Evolutionary conservation across 2,797 vertebrate species (phyloP).

Genomic region (Kryptolebias ocellatus): DNA sequence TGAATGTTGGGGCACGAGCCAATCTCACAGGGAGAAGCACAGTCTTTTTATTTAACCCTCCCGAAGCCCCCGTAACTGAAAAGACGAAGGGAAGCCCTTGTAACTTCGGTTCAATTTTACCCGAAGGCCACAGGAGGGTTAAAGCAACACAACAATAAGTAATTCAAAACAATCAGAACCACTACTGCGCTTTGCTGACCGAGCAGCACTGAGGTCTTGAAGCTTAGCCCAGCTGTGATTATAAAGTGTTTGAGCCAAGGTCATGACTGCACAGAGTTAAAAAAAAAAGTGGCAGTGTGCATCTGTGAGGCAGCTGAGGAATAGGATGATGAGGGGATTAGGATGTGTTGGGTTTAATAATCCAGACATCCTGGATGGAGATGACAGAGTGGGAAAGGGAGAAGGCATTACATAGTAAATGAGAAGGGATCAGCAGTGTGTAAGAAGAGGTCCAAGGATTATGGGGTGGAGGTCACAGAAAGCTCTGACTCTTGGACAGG

Average conservation of each 20-base stretch:
- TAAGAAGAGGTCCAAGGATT: constrained; percentile 72
- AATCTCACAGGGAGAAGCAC: constrained; percentile 6
- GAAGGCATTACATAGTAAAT: constrained; percentile 58
- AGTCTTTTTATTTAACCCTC: background rate
- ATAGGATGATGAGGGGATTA: constrained; percentile 70
- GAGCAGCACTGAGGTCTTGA: constrained; percentile 29
- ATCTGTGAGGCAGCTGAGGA: constrained; percentile 51
- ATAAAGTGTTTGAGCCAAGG: constrained; percentile 37
- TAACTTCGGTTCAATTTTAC: too few species aligned
- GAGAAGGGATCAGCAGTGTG: constrained; percentile 64
- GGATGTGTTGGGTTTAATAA: constrained; percentile 66
- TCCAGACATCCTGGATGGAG: constrained; percentile 61
- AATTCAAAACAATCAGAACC: constrained; percentile 26
- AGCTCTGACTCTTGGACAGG: constrained; percentile 35
- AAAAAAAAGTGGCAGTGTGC: constrained; percentile 49
- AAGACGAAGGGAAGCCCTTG: too few species aligned
- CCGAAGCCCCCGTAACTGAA: too few species aligned
- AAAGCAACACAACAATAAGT: constrained; percentile 28
- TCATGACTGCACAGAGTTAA: constrained; percentile 33
- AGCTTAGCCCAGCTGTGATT: constrained; percentile 43
- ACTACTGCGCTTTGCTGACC: constrained; percentile 28
- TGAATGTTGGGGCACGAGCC: background rate
- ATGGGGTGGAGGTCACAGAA: constrained; percentile 58
- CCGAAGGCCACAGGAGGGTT: too few species aligned
- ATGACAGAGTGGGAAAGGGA: constrained; percentile 53